Evolutionary conservation across 2,797 vertebrate genomes (phyloP).

Genomic region (Gouania willdenowi): DNA sequence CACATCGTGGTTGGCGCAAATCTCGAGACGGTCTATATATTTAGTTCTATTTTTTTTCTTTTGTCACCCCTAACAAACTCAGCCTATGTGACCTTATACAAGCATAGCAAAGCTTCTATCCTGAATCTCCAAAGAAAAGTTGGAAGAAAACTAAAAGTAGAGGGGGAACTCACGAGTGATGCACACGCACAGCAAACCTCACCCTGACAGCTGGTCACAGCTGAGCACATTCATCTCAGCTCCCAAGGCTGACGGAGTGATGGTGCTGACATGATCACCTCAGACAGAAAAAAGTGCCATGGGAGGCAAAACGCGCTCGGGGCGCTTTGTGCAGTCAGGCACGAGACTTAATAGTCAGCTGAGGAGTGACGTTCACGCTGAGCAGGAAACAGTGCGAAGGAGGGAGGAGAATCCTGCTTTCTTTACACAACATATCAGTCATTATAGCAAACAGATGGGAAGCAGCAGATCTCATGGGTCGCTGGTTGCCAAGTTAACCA

Average conservation of each 20-base stretch:
- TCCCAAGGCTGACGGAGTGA: conserved; percentile 55
- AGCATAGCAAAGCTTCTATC: conserved; percentile 13
- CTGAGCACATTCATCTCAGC: conserved; percentile 24
- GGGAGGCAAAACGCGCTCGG: conserved; percentile 44
- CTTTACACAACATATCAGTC: not conserved
- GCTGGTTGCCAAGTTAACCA: no score
- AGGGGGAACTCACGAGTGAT: conserved; percentile 25
- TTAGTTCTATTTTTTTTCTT: no score
- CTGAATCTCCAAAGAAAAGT: conserved; percentile 20
- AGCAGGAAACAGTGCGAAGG: conserved; percentile 19
- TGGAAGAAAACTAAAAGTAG: conserved; percentile 17
- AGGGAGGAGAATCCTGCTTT: conserved; percentile 13
- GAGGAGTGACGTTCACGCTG: conserved; percentile 24
- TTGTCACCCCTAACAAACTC: no score
- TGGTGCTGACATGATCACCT: conserved; percentile 66
- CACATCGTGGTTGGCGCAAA: no score
- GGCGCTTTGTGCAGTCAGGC: conserved; percentile 51
- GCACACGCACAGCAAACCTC: conserved; percentile 14
- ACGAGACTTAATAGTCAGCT: conserved; percentile 44
- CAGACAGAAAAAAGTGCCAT: conserved; percentile 53
- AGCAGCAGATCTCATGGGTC: not conserved
- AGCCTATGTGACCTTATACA: no score
- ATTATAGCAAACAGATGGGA: conserved; percentile 20
- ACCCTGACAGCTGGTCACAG: conserved; percentile 54
- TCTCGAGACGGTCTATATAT: no score